phyloP scores from a whole-genome alignment of 2,888 invertebrate species.

The Listrodromus nycthemerus region DNA sequence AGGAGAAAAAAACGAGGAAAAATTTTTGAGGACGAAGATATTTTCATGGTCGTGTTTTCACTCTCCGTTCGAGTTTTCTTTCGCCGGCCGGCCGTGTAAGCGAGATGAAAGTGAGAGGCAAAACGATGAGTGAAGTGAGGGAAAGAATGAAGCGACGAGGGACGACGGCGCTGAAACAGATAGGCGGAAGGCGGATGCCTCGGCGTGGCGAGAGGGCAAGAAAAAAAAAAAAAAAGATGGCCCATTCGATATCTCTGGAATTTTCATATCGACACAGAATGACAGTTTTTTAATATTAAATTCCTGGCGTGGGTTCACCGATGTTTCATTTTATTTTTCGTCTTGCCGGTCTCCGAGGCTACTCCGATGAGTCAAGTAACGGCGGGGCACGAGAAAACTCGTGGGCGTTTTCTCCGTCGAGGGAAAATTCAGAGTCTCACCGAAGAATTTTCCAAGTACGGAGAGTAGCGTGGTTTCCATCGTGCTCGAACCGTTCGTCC shows the following conservation, averaged over 20 bases:
- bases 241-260: constrained; percentile 81
- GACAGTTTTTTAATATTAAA: constrained; percentile 84
- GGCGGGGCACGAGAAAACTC: constrained; percentile 37
- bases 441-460: neutral
- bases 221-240: constrained; percentile 68
- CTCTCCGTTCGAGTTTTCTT: constrained; percentile 1
- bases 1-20: too few relatives aligned
- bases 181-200: constrained; percentile 43
- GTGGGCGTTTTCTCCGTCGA: constrained; percentile 27
- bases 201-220: constrained; percentile 39
- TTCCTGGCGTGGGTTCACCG: constrained; percentile 72
- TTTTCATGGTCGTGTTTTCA: too few relatives aligned
- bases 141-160: constrained; percentile 56
- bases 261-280: constrained; percentile 84
- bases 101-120: constrained; percentile 50
- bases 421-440: constrained; percentile 9
- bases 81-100: neutral
- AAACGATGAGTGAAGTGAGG: constrained; percentile 47
- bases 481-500: neutral
- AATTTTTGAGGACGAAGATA: too few relatives aligned
- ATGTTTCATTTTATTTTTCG: constrained; percentile 62
- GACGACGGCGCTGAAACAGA: constrained; percentile 6
- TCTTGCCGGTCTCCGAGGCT: constrained; percentile 36
- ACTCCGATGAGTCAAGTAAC: constrained; percentile 18
- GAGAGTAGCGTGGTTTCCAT: neutral